These are phyloP conservation scores for Halichoerus grypus DNA, from an alignment of 2,113 vertebrate genomes.

Conservation along the genomic window DNA sequence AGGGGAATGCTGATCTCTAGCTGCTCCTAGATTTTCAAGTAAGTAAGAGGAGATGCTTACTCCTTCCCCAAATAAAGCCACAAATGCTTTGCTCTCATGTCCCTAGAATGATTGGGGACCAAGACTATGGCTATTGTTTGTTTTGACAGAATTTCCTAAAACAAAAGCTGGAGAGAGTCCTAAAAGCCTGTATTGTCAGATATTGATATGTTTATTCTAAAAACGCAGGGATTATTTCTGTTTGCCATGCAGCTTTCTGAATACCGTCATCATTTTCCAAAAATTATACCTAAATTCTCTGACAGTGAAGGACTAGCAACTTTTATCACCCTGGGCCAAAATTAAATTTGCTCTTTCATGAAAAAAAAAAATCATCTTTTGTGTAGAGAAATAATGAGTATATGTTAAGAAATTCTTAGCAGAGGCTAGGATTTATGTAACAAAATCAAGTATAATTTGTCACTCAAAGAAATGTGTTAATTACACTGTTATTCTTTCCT, in stretches of 20 bases:
- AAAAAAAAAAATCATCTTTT: slow-evolving; percentile 36
- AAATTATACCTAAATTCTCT: slow-evolving; percentile 34
- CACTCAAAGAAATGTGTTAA: slow-evolving; percentile 55
- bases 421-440: not conserved
- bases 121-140: not conserved
- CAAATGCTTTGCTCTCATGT: not conserved
- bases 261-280: slow-evolving; percentile 17
- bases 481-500: not conserved
- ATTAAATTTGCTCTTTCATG: slow-evolving; percentile 28
- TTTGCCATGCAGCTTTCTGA: slow-evolving; percentile 37
- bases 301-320: slow-evolving; percentile 51
- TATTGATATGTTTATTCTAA: slow-evolving; percentile 39
- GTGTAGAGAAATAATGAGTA: not conserved
- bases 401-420: slow-evolving; percentile 27
- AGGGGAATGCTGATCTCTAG: not conserved
- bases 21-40: not conserved
- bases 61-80: not conserved
- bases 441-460: slow-evolving; percentile 45
- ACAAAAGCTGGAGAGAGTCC: not conserved
- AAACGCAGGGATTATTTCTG: not conserved
- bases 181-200: not conserved
- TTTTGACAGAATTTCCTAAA: slow-evolving; percentile 21
- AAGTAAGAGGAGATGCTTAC: not conserved
- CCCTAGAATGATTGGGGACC: not conserved
- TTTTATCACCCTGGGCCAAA: not conserved